phyloP scores from a whole-genome alignment of 30 jellyfish, hydroid and myxozoan species.

The Chrysaora quinquecirrha region DNA sequence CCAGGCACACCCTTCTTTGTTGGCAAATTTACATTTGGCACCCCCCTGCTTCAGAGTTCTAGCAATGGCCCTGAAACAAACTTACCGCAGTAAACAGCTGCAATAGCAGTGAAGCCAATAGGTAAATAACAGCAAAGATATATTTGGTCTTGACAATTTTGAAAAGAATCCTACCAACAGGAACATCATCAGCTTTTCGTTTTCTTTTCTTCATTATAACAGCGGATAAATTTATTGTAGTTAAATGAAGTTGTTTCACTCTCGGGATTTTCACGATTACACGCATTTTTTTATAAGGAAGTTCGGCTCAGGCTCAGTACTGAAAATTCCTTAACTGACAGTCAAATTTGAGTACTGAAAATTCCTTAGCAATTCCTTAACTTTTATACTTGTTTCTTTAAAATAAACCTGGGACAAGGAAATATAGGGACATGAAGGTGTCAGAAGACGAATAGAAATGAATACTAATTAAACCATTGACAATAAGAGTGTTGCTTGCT shows the following conservation, averaged over 20 bases:
- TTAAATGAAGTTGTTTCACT: slow-evolving; percentile 29
- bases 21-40: not conserved
- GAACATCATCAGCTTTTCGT: slow-evolving; percentile 10
- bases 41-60: not conserved
- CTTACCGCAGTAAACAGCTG: slow-evolving; percentile 59
- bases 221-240: slow-evolving; percentile 16
- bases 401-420: too few relatives aligned
- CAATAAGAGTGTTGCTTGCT: too few relatives aligned
- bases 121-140: slow-evolving; percentile 17
- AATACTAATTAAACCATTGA: too few relatives aligned
- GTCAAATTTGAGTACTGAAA: too few relatives aligned
- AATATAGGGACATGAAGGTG: too few relatives aligned
- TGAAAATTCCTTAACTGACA: too few relatives aligned
- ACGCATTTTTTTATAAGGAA: too few relatives aligned
- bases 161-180: slow-evolving; percentile 46
- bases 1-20: not conserved
- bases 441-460: too few relatives aligned
- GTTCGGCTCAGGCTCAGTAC: too few relatives aligned
- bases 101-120: slow-evolving; percentile 18
- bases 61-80: not conserved
- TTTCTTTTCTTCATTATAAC: slow-evolving; percentile 30
- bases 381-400: too few relatives aligned
- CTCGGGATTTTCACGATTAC: too few relatives aligned
- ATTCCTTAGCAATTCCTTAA: too few relatives aligned
- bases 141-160: slow-evolving; percentile 38